Evolutionary conservation across 2,797 vertebrate species (phyloP), one percentile per base, ranked within the genome.

Genomic region (Gallinago stenura): DNA sequence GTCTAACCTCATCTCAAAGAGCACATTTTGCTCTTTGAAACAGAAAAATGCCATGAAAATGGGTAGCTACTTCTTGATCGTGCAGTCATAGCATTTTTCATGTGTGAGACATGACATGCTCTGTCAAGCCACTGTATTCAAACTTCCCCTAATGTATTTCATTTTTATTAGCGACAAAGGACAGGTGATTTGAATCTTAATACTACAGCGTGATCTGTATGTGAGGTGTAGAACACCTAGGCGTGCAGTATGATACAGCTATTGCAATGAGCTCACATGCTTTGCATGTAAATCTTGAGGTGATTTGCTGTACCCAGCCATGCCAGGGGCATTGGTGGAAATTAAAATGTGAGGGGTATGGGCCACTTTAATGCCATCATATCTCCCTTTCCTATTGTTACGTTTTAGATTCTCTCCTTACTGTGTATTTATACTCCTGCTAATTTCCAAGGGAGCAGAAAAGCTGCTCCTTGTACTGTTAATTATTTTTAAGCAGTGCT

Each of bases 111-210:
- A 30, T 22, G 60, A 83, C 75, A 37, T 51, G 71, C 87, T 89
- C 73, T 50, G 56, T 84, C 91, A 84, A 82, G 77, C 80, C 60
- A 37, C 73, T 10, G 1, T 48, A 76, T 94, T 95, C 80, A 57
- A 88, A 80, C 76, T 89, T 93, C 62, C 43, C 46, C 48, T 83
- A 57, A 58, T 71, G 15, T 81, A 83, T 89, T 92, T 94, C 50
- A 86, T 71, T 95, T 94, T 83, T 85, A 82, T 94, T 91, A 91
- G 85, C 0, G 0, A 30, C 0, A 1, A 54, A 84, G 82, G 83
- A 80, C 77, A 69, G 76, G 82, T 26, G 56, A 90, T 90, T 88
- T 90, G 89, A 95, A 93, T 95, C 79, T 70, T 77, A 84, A 82
- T 89, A 15, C 82, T 54, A 4, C 5, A 2, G 75, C 25, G 60